phyloP scores from a whole-genome alignment of 2,113 vertebrate genomes.

The Callorhinus ursinus region DNA sequence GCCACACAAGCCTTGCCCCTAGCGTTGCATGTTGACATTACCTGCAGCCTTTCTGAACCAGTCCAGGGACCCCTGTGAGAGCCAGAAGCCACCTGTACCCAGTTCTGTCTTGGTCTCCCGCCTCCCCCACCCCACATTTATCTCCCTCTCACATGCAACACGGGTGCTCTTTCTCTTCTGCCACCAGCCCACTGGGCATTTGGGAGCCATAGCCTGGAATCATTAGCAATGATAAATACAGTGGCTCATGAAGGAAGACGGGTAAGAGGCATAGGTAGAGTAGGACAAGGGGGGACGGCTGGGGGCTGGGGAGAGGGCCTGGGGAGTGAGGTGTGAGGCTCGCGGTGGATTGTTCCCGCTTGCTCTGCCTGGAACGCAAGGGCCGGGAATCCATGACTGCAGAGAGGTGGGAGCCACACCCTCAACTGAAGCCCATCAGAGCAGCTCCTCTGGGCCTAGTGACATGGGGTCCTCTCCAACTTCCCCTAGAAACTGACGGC shows the following conservation, averaged over 20 bases:
- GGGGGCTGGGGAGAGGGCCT: too few species aligned
- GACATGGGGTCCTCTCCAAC: background rate
- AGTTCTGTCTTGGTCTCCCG: background rate
- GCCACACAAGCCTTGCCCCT: background rate
- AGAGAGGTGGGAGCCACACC: background rate
- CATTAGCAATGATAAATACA: background rate
- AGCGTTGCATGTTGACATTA: background rate
- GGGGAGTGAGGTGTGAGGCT: background rate
- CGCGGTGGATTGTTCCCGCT: background rate
- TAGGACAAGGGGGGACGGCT: too few species aligned
- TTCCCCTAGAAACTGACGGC: background rate
- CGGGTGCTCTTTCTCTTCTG: background rate
- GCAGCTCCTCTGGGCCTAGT: background rate
- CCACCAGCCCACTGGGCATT: background rate
- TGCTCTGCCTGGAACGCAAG: background rate
- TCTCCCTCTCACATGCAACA: background rate
- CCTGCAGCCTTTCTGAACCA: background rate
- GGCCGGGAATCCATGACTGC: background rate
- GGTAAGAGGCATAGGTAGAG: background rate
- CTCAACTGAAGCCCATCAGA: background rate
- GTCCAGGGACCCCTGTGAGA: background rate
- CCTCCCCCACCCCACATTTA: too few species aligned
- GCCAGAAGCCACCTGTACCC: background rate
- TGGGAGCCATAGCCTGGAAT: background rate
- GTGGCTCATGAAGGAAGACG: background rate